Conservation (phyloP, 1,140 invertebrate species). For the Hylyphantes graminicola region DNA sequence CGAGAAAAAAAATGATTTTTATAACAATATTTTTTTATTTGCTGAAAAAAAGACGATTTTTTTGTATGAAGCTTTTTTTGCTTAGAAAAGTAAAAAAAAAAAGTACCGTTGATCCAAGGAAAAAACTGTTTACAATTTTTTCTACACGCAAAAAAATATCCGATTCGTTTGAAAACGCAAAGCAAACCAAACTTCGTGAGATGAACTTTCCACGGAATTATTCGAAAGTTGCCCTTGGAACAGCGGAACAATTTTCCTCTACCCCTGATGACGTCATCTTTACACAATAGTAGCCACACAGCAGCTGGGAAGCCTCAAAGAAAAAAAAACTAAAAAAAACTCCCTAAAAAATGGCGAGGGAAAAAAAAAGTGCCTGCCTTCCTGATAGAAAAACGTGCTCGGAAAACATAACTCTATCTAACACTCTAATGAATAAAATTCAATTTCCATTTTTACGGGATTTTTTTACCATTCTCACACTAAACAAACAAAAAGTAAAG, state of each 20-base stretch:
- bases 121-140: no score
- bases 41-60: no score
- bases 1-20: no score
- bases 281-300: conserved; percentile 30
- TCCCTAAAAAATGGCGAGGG: conserved; percentile 20
- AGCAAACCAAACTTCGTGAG: background rate
- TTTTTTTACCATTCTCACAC: conserved; percentile 19
- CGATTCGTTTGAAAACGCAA: no score
- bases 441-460: conserved; percentile 55
- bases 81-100: no score
- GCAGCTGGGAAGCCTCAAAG: conserved; percentile 38
- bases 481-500: no score
- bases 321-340: conserved; percentile 28
- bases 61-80: no score
- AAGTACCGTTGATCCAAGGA: no score
- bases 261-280: conserved; percentile 31
- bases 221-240: conserved; percentile 40
- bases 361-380: conserved; percentile 38
- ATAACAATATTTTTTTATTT: no score
- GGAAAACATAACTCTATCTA: conserved; percentile 40
- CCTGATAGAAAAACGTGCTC: conserved; percentile 32
- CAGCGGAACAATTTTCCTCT: conserved; percentile 41
- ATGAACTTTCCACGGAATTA: conserved; percentile 44
- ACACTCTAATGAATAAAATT: conserved; percentile 60
- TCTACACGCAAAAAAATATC: no score